phyloP scores from a whole-genome alignment of 2,113 vertebrate species.

The Vulpes ferrilata region DNA sequence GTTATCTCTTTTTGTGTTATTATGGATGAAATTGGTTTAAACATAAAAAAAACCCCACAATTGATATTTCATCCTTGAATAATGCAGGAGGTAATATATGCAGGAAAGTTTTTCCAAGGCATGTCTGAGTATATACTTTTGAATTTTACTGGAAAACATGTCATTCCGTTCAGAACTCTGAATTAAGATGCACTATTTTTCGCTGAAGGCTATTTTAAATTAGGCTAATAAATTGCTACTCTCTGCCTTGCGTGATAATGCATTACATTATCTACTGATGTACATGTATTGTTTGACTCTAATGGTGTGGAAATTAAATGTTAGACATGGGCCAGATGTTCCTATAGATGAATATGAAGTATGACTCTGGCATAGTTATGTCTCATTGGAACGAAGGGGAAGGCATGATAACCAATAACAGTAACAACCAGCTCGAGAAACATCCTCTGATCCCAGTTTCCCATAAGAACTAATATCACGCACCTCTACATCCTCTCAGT shows the following conservation, averaged over 20 bases:
- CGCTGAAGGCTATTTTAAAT: slow-evolving; percentile 93
- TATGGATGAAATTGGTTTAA: slow-evolving; percentile 83
- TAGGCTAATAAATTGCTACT: slow-evolving; percentile 93
- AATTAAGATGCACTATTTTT: slow-evolving; percentile 89
- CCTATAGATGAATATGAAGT: slow-evolving; percentile 91
- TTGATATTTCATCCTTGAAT: slow-evolving; percentile 84
- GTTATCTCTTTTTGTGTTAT: slow-evolving; percentile 83
- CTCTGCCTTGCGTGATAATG: slow-evolving; percentile 91
- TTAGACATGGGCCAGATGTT: slow-evolving; percentile 92
- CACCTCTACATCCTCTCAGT: slow-evolving; percentile 44
- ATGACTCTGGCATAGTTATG: slow-evolving; percentile 85
- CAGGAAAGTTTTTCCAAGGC: slow-evolving; percentile 81
- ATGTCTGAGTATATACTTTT: slow-evolving; percentile 84
- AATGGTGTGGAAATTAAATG: slow-evolving; percentile 93
- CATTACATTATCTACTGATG: slow-evolving; percentile 93
- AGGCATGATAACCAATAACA: slow-evolving; percentile 59
- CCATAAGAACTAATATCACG: background rate
- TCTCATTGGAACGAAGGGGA: slow-evolving; percentile 83
- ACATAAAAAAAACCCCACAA: slow-evolving; percentile 70
- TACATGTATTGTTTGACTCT: slow-evolving; percentile 92
- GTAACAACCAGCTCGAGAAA: background rate
- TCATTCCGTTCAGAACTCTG: slow-evolving; percentile 86
- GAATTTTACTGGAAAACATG: slow-evolving; percentile 87
- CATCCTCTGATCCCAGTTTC: background rate
- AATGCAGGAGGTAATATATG: slow-evolving; percentile 80